Percentiles rank a stretch among this genome's conserved stretches.
phyloP scores from a whole-genome alignment of 2,113 vertebrate genomes.

The Ariopsis seemanni region DNA sequence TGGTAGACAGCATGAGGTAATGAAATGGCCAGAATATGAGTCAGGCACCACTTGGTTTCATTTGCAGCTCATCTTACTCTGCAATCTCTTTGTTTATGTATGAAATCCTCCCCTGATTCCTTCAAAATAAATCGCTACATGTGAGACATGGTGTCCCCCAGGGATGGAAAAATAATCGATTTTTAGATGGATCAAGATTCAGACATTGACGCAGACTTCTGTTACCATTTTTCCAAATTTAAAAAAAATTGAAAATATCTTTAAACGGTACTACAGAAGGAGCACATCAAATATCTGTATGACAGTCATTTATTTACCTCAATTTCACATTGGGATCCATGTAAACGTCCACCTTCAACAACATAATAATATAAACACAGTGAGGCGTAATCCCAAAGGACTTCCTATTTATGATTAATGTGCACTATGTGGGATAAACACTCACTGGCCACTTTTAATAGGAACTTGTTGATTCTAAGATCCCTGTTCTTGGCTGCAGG shows the following conservation, averaged over 20 bases:
- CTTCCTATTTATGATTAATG: neutral
- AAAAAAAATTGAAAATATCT: neutral
- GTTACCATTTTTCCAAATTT: no score
- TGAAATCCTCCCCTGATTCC: neutral
- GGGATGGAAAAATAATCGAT: neutral
- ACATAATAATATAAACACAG: no score
- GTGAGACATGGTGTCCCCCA: neutral
- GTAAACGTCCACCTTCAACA: neutral
- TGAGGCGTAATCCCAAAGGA: no score
- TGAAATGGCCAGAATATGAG: slow-evolving; percentile 4
- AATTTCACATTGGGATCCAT: neutral
- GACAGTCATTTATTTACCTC: neutral
- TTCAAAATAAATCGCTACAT: neutral
- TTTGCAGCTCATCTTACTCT: slow-evolving; percentile 22
- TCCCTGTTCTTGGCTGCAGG: no score
- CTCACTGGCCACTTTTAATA: no score
- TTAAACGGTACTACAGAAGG: neutral
- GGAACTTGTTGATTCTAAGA: no score
- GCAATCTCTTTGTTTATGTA: neutral
- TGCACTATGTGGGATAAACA: no score
- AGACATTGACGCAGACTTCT: neutral
- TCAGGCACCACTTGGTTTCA: slow-evolving; percentile 5
- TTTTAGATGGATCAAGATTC: slow-evolving; percentile 1
- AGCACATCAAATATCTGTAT: neutral
- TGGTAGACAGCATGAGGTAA: slow-evolving; percentile 18